phyloP scores from a whole-genome alignment of 2,888 invertebrate species.

The Caenorhabditis macrosperma region DNA sequence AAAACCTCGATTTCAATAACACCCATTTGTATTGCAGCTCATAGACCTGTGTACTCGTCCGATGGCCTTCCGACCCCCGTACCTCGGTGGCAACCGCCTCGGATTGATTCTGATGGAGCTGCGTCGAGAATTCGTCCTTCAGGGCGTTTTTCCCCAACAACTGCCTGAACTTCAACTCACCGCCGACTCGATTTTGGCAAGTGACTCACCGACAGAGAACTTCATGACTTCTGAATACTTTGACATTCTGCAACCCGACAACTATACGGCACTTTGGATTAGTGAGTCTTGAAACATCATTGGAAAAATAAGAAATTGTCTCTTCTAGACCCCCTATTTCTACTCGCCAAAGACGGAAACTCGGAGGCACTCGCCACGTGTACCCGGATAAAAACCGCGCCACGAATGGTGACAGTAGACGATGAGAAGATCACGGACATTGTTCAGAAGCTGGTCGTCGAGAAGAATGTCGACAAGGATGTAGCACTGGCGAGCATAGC shows the following conservation, averaged over 20 bases:
- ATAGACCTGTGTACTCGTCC: constrained; percentile 75
- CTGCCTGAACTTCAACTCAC: constrained; percentile 74
- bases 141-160: constrained; percentile 73
- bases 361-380: constrained; percentile 55
- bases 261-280: constrained; percentile 74
- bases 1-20: background rate
- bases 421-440: constrained; percentile 63
- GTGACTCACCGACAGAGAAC: constrained; percentile 78
- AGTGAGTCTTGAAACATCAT: constrained; percentile 57
- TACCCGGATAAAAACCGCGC: constrained; percentile 52
- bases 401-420: constrained; percentile 67
- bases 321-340: constrained; percentile 72
- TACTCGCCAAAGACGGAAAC: constrained; percentile 68
- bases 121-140: constrained; percentile 76
- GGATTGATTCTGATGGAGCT: constrained; percentile 79
- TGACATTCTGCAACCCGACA: constrained; percentile 68
- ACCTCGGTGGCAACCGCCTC: constrained; percentile 79
- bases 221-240: constrained; percentile 73
- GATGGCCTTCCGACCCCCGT: constrained; percentile 78
- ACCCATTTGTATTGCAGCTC: constrained; percentile 56
- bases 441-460: constrained; percentile 51
- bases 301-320: background rate
- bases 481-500: constrained; percentile 46
- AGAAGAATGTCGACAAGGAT: constrained; percentile 1
- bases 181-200: constrained; percentile 75